phyloP scores from a whole-genome alignment of 2,113 vertebrate species.

The Cairina moschata region DNA sequence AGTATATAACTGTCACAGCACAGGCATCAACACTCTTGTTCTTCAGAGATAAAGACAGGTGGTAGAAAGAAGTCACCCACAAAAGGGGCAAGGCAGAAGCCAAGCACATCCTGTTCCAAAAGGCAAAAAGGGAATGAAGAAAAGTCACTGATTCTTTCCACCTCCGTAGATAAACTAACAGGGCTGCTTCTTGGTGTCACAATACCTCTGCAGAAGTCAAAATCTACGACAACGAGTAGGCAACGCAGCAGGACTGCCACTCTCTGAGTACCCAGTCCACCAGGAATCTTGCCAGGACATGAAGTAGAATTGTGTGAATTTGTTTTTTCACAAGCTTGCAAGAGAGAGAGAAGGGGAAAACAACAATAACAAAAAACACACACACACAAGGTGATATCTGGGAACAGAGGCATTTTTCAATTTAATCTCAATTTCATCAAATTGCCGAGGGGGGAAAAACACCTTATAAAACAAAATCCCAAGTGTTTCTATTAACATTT shows the following conservation, averaged over 20 bases:
- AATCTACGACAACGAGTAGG: background rate
- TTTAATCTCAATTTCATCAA: background rate
- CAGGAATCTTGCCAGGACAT: background rate
- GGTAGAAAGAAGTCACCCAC: background rate
- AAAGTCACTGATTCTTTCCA: background rate
- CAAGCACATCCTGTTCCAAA: background rate
- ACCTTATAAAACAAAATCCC: background rate
- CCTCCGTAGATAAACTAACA: background rate
- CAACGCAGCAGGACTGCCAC: background rate
- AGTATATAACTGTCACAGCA: background rate
- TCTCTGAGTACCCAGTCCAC: background rate
- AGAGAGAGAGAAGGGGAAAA: background rate
- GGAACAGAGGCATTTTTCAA: background rate
- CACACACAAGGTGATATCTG: background rate
- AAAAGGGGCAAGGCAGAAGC: background rate
- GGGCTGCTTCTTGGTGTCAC: background rate
- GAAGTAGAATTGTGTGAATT: background rate
- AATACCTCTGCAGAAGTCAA: background rate
- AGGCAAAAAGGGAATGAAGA: background rate
- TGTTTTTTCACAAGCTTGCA: background rate
- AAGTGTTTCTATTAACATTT: background rate
- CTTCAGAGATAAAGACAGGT: background rate
- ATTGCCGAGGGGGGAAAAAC: background rate
- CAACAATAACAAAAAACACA: rapidly evolving
- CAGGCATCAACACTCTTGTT: background rate